Conservation (phyloP, 2,113 vertebrate species). For the Nyctereutes procyonoides region DNA sequence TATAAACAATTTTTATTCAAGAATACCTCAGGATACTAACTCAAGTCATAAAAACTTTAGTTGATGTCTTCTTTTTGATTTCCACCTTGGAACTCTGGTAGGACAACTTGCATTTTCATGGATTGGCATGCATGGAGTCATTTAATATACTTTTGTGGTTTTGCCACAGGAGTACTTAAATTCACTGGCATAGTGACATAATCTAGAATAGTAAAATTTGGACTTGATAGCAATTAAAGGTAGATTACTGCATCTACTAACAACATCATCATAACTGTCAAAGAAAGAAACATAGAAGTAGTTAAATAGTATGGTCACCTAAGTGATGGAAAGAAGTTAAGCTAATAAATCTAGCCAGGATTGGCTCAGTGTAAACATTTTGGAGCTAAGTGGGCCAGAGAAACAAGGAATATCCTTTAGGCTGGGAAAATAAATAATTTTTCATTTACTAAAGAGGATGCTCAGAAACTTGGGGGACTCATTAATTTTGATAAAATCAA, state of each 20-base stretch:
- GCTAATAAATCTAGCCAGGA: neutral
- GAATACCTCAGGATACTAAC: neutral
- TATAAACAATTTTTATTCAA: neutral
- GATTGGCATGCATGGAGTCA: neutral
- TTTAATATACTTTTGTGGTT: neutral
- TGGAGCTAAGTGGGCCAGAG: neutral
- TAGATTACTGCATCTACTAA: neutral
- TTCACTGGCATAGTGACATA: neutral
- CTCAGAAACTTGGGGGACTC: neutral
- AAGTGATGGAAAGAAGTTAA: neutral
- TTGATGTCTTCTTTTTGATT: neutral
- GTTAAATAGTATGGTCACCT: neutral
- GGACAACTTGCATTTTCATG: neutral
- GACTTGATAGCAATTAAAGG: neutral
- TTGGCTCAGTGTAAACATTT: neutral
- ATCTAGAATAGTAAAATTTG: neutral
- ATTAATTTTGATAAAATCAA: constrained; percentile 19
- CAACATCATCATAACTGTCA: neutral
- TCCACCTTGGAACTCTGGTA: neutral
- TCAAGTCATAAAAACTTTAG: neutral
- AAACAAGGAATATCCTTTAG: neutral
- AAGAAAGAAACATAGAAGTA: neutral
- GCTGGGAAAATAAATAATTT: neutral
- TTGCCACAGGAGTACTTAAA: neutral
- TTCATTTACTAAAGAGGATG: neutral